phyloP scores from a whole-genome alignment of 2,113 vertebrate genomes.

The Uria lomvia region DNA sequence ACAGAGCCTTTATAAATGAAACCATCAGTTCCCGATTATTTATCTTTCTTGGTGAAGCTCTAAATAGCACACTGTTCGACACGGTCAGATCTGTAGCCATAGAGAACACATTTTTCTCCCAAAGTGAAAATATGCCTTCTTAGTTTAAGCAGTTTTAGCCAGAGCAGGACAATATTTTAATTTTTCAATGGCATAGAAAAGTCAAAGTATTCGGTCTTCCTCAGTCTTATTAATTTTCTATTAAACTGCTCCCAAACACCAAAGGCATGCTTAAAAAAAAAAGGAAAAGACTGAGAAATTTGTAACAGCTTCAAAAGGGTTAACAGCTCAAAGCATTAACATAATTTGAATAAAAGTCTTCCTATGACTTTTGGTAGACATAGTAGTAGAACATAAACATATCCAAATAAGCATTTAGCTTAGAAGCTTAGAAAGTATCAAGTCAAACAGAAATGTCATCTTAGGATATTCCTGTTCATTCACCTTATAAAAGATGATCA shows the following conservation, averaged over 20 bases:
- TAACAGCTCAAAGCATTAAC: not conserved
- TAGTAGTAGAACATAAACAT: not conserved
- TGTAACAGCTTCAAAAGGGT: not conserved
- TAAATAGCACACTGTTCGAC: not conserved
- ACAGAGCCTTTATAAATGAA: not conserved
- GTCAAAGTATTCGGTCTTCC: not conserved
- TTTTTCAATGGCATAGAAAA: not conserved
- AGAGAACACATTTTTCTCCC: not conserved
- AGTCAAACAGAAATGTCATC: not conserved
- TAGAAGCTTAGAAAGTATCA: not conserved
- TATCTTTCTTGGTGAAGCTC: not conserved
- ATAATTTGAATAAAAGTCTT: not conserved
- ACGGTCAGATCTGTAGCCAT: not conserved
- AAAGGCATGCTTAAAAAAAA: not conserved
- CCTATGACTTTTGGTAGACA: not conserved
- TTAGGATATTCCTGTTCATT: not conserved
- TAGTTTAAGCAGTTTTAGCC: not conserved
- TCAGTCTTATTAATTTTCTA: not conserved
- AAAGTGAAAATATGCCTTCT: not conserved
- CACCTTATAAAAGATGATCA: not conserved
- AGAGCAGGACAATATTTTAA: not conserved
- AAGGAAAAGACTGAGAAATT: not conserved
- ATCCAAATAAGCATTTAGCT: not conserved
- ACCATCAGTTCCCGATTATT: not conserved
- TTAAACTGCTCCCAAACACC: not conserved